Base-by-base conservation (phyloP, 2,797 vertebrate species). In the Notoglanidium macrostoma region DNA sequence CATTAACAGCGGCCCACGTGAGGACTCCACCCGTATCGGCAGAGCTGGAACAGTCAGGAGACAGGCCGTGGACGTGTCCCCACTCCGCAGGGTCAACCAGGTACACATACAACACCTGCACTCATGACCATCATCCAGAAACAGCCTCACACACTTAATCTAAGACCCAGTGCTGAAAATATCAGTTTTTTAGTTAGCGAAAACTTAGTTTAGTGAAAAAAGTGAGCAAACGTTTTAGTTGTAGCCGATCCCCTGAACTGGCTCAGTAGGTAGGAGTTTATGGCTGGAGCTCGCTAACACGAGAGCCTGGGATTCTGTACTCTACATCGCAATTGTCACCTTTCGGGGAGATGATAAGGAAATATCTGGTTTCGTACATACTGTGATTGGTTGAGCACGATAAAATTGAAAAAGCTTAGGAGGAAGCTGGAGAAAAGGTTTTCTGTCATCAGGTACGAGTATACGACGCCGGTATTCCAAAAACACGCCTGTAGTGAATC, bases 1-100 rank as follows among this genome's bases (percentile, higher is more conserved):
- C 95, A 98, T 99, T 92, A 99, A 98, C 95, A 98, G 98, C 0
- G 98, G 98, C 11, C 98, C 98, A 78, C 95, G 98, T 80, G 98
- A 98, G 90, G 97, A 99, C 94, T 99, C 97, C 0, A 98, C 98
- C 8, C 97, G 98, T 92, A 98, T 98, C 1, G 97, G 98, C 23
- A 96, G 98, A 21, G 98, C 98, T 0, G 97, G 98, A 86, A 98
- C 98, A 0, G 98, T 99, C 89, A 97, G 98, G 91, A 94, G 98
- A 55, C 98, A 99, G 93, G 98, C 97, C 0, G 97, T 98, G 79
- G 98, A 99, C 0, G 98, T 99, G 92, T 98, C 98, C 0, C 97
- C 97, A 0, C 95, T 98, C 90, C 96, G 97, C 51, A 95, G 97
- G 54, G 97, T 99, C 93, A 99, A 99, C 94, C 98, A 99, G 98